A percentile compares a stretch with the other conserved stretches of the same genome.
Conservation (phyloP, 2,797 vertebrate genomes). For the Enteromius treurensis region DNA sequence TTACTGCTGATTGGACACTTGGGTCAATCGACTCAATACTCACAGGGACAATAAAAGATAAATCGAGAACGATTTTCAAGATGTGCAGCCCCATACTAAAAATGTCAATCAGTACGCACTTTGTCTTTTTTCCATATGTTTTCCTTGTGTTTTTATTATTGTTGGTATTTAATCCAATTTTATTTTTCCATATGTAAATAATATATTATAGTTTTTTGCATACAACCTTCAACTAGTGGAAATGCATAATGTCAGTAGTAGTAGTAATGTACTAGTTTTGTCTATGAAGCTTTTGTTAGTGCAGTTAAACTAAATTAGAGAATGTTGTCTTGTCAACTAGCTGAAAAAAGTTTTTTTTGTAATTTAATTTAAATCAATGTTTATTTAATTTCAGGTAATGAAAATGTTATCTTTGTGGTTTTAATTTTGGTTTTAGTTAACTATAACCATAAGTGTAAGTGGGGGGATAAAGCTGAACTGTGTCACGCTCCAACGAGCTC, state of each 20-base stretch:
- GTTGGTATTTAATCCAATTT: neutral
- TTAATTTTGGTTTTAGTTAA: neutral
- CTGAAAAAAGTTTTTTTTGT: neutral
- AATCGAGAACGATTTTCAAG: conserved; percentile 25
- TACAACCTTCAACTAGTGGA: too few relatives aligned
- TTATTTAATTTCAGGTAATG: neutral
- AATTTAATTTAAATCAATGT: neutral
- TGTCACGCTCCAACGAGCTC: too few relatives aligned
- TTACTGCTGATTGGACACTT: conserved; percentile 66
- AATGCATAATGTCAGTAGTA: too few relatives aligned
- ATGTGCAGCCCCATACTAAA: conserved; percentile 6
- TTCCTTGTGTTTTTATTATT: neutral
- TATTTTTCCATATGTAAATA: neutral
- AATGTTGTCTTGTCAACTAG: neutral
- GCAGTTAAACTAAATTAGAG: neutral
- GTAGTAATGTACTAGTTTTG: neutral
- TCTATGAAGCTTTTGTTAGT: neutral
- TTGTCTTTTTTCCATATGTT: neutral
- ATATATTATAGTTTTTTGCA: too few relatives aligned
- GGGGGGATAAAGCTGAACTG: neutral
- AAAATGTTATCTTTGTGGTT: neutral
- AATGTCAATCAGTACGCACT: neutral
- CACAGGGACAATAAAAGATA: conserved; percentile 48
- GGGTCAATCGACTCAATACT: conserved; percentile 61
- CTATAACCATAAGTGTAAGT: neutral